phyloP scores from a whole-genome alignment of 2,797 vertebrate species.

The Phaenicophaeus curvirostris region DNA sequence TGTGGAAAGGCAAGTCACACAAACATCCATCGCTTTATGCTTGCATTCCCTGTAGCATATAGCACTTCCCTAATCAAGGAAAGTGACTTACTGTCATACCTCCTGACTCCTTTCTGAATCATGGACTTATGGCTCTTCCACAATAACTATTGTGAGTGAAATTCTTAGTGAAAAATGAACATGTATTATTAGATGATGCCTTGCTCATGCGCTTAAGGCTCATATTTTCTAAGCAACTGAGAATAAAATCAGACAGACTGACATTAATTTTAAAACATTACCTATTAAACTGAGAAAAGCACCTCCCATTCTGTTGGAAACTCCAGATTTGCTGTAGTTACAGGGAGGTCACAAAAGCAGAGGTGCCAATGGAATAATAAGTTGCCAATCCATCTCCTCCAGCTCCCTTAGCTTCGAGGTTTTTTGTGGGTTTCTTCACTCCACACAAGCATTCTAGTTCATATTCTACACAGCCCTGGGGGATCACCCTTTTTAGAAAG shows the following conservation, averaged over 20 bases:
- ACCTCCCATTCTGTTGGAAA: not conserved
- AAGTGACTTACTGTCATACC: not conserved
- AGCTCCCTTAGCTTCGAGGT: not conserved
- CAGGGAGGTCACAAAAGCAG: not conserved
- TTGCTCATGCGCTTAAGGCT: not conserved
- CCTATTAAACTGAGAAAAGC: not conserved
- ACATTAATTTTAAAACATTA: not conserved
- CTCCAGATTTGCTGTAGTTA: not conserved
- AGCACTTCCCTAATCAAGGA: not conserved
- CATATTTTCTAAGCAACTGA: not conserved
- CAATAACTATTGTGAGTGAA: not conserved
- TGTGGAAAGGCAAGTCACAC: not conserved
- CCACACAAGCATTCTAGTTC: not conserved
- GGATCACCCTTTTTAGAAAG: not conserved
- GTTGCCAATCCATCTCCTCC: not conserved
- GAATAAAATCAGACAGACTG: not conserved
- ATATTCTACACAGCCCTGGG: not conserved
- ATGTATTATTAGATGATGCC: not conserved
- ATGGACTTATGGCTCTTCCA: fast-evolving
- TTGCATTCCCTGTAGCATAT: not conserved
- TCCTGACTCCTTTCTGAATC: not conserved
- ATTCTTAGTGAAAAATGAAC: not conserved
- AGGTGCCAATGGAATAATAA: not conserved
- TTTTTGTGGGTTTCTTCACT: not conserved
- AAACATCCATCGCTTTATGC: not conserved